A percentile compares a stretch with the other conserved stretches of the same genome.
These are phyloP conservation scores for Gastrophryne carolinensis DNA, from an alignment of 2,797 vertebrate genomes.

Conservation along the genomic window DNA sequence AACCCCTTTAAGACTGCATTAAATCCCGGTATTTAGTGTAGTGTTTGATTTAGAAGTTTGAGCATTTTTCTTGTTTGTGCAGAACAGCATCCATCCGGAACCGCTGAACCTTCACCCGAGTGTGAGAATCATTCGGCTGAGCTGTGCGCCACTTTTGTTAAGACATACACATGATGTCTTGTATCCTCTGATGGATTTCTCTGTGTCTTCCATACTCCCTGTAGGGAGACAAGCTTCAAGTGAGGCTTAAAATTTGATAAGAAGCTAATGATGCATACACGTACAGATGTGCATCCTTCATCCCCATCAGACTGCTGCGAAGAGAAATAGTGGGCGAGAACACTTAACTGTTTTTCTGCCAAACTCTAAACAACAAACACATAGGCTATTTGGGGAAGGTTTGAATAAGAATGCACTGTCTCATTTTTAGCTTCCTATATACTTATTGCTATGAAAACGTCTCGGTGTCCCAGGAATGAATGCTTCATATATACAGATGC, in stretches of 20 bases:
- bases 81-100: constrained; percentile 23
- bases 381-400: no score
- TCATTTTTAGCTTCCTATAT: no score
- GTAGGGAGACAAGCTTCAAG: constrained; percentile 74
- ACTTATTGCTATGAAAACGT: no score
- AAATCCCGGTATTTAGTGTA: neutral
- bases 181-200: constrained; percentile 59
- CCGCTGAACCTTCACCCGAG: constrained; percentile 41
- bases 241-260: constrained; percentile 77
- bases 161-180: constrained; percentile 51
- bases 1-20: neutral
- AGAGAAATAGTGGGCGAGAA: constrained; percentile 50
- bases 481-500: no score
- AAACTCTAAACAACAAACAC: neutral
- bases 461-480: no score
- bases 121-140: constrained; percentile 50
- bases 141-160: constrained; percentile 49
- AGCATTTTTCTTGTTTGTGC: neutral
- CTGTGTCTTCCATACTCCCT: constrained; percentile 66
- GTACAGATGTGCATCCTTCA: constrained; percentile 80
- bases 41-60: neutral
- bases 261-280: constrained; percentile 82
- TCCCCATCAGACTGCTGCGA: constrained; percentile 62
- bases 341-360: constrained; percentile 36
- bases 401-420: no score